Evolutionary conservation across 64 coral and sea anemone species (phyloP), one percentile per base, ranked within the genome.

Genomic region (Montipora foliosa): DNA sequence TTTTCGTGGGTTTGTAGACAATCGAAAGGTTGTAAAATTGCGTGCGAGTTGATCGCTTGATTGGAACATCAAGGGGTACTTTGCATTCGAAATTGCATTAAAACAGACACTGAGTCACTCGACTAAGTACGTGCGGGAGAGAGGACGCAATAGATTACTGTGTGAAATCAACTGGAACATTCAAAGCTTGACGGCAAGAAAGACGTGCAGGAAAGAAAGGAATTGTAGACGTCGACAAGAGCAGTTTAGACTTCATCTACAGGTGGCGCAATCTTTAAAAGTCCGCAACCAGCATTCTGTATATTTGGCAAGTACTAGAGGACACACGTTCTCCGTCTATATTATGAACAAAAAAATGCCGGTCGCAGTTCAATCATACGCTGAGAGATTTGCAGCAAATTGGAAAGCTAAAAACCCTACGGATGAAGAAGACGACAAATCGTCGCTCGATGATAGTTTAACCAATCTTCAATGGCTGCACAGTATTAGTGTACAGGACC

Each of bases 401-500:
- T 99, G 98, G 98, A 94, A 98, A 46, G 94, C 94, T 5, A 91
- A 96, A 49, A 95, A 94, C 13, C 98, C 89, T n/a, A 76, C 62
- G 13, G 98, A 96, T 25, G 90, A 96, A 69, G 95, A 93, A 52
- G 93, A 95, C 12, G 94, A 92, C 2, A 87, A 77, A 81, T 62
- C 72, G 1, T 95, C 93, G 19, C 62, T 99, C 4, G 98, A 99
- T 29, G 98, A 99, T 73, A 99, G 98, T 90, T 81, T 99, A 77
- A 99, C 98, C 22, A 99, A 99, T 75, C 87, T 99, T 77, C 98
- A 99, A 79, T 99, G 98, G 98, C 76, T 99, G 15, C 92, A 99
- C 19, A 92, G 76, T 12, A 99, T 99, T n/a, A 99, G 88, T 71
- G 87, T 99, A 51, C 92, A 96, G 86, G 95, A 96, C 66, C 96